These are phyloP conservation scores for Cuculus canorus DNA, from an alignment of 2,797 vertebrate species.

Conservation along the genomic window DNA sequence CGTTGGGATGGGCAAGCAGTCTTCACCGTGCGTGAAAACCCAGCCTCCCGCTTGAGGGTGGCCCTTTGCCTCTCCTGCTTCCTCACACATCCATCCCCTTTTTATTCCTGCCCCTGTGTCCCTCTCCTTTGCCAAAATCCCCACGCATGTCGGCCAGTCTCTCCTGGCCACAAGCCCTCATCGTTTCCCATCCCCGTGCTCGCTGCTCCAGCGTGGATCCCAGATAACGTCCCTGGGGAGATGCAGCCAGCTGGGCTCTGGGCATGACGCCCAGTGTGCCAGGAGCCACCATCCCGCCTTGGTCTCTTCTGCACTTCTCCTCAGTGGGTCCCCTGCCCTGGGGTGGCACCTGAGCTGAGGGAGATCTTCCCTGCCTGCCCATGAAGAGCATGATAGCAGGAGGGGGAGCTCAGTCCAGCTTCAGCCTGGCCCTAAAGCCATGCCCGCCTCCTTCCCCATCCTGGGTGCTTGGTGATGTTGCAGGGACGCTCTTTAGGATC, in stretches of 20 bases:
- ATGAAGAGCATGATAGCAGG: background rate
- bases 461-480: fast-evolving
- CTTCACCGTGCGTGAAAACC: background rate
- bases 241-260: background rate
- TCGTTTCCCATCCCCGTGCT: background rate
- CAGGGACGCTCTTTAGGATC: background rate
- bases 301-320: background rate
- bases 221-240: background rate
- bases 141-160: fast-evolving
- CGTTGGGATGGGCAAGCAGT: background rate
- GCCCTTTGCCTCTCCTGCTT: background rate
- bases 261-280: background rate
- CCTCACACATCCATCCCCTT: too few species aligned
- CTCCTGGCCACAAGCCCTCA: fast-evolving
- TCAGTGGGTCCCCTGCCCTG: background rate
- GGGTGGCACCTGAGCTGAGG: background rate
- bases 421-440: fast-evolving
- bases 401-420: background rate
- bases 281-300: background rate
- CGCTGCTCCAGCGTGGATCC: background rate
- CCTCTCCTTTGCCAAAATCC: background rate
- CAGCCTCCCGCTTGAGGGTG: background rate
- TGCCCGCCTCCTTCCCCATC: background rate
- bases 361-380: fast-evolving
- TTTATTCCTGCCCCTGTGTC: background rate